These are phyloP conservation scores for Melitaea athalia DNA, from an alignment of 2,888 invertebrate genomes.

Conservation along the genomic window DNA sequence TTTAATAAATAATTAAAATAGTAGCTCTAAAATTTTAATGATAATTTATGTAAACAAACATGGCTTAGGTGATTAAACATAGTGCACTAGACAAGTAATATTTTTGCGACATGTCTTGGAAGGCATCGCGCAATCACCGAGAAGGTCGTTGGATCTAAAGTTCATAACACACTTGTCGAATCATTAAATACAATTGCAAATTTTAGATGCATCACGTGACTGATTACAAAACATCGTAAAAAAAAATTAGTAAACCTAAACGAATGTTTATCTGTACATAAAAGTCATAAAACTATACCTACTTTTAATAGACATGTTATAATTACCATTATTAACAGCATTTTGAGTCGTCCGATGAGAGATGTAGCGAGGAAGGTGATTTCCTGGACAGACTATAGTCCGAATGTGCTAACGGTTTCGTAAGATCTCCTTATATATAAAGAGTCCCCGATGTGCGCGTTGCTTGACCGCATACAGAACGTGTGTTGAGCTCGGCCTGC, in stretches of 20 bases:
- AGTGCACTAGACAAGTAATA: conserved; percentile 43
- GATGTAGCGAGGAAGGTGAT: conserved; percentile 61
- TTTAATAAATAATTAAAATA: background rate
- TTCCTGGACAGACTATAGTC: conserved; percentile 74
- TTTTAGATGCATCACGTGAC: conserved; percentile 16
- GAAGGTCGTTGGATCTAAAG: conserved; percentile 48
- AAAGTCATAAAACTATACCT: conserved; percentile 5
- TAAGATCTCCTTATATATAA: conserved; percentile 78
- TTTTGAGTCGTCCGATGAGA: conserved; percentile 57
- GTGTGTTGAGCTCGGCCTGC: conserved; percentile 53
- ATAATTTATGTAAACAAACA: conserved; percentile 47
- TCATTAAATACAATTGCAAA: conserved; percentile 30
- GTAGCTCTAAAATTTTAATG: conserved; percentile 31
- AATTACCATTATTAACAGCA: conserved; percentile 66
- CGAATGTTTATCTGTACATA: no score
- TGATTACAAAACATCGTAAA: background rate
- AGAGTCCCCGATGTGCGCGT: conserved; percentile 60
- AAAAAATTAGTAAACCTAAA: background rate
- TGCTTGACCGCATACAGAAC: conserved; percentile 55
- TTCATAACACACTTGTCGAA: conserved; percentile 44
- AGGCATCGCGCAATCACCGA: conserved; percentile 47
- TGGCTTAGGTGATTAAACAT: conserved; percentile 44
- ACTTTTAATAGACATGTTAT: conserved; percentile 22
- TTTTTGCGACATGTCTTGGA: conserved; percentile 55
- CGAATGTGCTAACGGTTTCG: conserved; percentile 78